Evolutionary conservation across 2,113 vertebrate genomes (phyloP).

Genomic region (Thunnus thynnus): DNA sequence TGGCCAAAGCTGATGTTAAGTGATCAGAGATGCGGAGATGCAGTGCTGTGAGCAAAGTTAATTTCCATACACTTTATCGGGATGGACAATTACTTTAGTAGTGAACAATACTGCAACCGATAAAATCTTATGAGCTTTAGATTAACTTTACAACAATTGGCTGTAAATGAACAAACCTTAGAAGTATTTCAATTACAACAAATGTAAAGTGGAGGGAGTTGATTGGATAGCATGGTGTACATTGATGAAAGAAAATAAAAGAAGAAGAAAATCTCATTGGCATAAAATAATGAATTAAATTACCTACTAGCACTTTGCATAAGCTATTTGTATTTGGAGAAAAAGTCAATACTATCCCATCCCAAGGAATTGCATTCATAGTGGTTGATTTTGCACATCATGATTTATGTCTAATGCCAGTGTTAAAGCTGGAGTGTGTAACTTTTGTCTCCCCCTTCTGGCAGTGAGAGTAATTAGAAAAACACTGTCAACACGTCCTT

Average conservation of each 20-base stretch:
- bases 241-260: neutral
- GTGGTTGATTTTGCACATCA: neutral
- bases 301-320: neutral
- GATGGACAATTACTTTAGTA: neutral
- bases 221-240: neutral
- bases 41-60: neutral
- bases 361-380: neutral
- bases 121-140: conserved; percentile 3
- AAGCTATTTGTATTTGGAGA: neutral
- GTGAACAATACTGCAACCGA: conserved; percentile 8
- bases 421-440: too few species aligned
- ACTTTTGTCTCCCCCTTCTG: too few species aligned
- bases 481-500: too few species aligned
- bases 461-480: too few species aligned
- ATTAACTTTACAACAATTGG: conserved; percentile 23
- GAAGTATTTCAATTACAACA: neutral
- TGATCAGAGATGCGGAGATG: neutral
- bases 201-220: neutral
- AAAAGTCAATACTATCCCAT: neutral
- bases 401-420: too few species aligned
- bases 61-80: conserved; percentile 15
- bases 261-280: neutral
- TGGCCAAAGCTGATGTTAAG: neutral
- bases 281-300: neutral
- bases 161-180: neutral